Percentiles rank a stretch among this genome's conserved stretches.
Conservation (phyloP, 2,797 vertebrate genomes). For the Meriones psammophilus region DNA sequence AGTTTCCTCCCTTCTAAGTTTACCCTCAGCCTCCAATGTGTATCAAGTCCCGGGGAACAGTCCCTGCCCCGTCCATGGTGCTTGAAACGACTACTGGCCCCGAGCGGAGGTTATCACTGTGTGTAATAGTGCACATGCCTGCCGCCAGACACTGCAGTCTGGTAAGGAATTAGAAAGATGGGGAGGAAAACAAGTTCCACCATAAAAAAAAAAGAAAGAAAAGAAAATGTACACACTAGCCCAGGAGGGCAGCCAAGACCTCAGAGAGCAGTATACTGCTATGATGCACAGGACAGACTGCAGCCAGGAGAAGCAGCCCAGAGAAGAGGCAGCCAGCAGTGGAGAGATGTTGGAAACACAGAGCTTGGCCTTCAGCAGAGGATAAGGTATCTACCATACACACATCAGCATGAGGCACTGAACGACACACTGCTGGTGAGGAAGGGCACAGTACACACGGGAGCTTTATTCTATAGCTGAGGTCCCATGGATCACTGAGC, state of each 20-base stretch:
- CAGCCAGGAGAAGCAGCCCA: fast-evolving
- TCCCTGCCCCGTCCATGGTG: fast-evolving
- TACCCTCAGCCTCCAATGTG: neutral
- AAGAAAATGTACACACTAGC: neutral
- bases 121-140: neutral
- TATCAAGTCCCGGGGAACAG: fast-evolving
- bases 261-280: neutral
- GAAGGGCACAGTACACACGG: neutral
- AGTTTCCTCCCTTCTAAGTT: neutral
- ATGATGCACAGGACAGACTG: fast-evolving
- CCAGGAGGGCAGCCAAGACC: neutral
- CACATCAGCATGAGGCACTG: neutral
- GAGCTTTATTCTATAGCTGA: neutral
- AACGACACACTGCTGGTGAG: neutral
- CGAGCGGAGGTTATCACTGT: fast-evolving
- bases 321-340: fast-evolving
- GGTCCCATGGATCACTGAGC: neutral
- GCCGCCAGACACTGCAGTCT: neutral
- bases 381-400: fast-evolving
- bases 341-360: neutral
- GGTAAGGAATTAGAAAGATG: neutral
- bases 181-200: neutral
- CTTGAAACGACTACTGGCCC: fast-evolving
- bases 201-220: too few relatives aligned
- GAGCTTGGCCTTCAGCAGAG: too few relatives aligned